These are phyloP conservation scores for Rhinopithecus roxellana DNA, from an alignment of 2,113 vertebrate genomes.

Conservation along the genomic window DNA sequence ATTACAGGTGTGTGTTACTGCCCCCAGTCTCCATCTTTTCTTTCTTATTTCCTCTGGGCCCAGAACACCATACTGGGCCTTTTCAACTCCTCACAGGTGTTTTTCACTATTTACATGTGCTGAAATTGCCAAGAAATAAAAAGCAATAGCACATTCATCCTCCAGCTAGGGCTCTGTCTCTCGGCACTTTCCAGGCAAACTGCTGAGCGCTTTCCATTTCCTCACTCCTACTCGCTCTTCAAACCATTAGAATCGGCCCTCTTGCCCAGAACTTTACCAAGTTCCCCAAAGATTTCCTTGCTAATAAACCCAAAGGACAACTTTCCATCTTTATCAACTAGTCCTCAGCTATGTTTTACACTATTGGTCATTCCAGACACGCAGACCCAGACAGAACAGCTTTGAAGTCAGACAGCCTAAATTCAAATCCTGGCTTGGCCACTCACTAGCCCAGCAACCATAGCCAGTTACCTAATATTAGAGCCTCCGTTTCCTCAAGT, in stretches of 20 bases:
- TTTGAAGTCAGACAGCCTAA: not conserved
- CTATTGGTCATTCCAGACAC: not conserved
- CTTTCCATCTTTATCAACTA: not conserved
- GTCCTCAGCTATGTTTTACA: not conserved
- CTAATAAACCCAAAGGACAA: not conserved
- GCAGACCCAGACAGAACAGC: not conserved
- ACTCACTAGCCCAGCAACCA: not conserved
- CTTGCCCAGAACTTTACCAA: not conserved
- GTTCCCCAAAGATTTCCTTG: not conserved
- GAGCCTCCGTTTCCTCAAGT: not conserved
- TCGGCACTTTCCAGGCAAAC: not conserved
- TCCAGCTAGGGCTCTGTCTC: not conserved
- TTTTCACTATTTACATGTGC: not conserved
- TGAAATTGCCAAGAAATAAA: not conserved
- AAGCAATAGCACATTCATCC: not conserved
- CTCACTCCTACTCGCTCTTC: not conserved
- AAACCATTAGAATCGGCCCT: not conserved
- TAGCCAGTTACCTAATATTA: not conserved
- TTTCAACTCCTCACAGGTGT: not conserved
- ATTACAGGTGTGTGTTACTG: too few species aligned
- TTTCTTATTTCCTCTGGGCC: not conserved
- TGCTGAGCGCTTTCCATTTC: not conserved
- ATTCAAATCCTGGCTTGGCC: not conserved
- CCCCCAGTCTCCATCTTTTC: not conserved
- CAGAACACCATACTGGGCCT: not conserved